Percentiles rank a stretch among this genome's conserved stretches.
Conservation (phyloP, 2,888 invertebrate species). For the Camponotus fellah region DNA sequence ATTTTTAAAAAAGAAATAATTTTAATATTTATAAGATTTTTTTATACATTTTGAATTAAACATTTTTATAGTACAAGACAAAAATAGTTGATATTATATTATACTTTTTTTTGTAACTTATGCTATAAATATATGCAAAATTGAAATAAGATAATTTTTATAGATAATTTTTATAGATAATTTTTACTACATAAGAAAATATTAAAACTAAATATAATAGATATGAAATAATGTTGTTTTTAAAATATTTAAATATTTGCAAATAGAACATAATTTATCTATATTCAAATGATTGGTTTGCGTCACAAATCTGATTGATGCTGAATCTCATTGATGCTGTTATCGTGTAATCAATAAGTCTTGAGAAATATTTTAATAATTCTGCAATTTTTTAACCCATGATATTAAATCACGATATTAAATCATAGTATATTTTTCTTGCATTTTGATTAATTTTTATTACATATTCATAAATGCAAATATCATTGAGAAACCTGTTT, state of each 20-base stretch:
- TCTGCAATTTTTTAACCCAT: neutral
- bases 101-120: neutral
- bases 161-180: neutral
- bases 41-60: neutral
- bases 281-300: neutral
- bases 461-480: no score
- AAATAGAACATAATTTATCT: neutral
- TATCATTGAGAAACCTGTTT: no score
- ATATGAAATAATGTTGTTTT: neutral
- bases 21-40: constrained; percentile 23
- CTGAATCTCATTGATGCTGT: neutral
- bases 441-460: no score
- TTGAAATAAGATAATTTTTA: neutral
- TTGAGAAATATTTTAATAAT: neutral
- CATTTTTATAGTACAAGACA: neutral
- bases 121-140: neutral
- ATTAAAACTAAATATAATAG: neutral
- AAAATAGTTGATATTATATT: neutral
- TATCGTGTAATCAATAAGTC: neutral
- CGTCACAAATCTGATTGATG: neutral
- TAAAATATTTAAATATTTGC: neutral
- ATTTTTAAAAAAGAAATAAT: neutral
- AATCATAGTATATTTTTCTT: no score
- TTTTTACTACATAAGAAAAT: no score
- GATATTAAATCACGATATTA: no score